Conservation (phyloP, 2,888 invertebrate genomes). For the Clostera curtula region DNA sequence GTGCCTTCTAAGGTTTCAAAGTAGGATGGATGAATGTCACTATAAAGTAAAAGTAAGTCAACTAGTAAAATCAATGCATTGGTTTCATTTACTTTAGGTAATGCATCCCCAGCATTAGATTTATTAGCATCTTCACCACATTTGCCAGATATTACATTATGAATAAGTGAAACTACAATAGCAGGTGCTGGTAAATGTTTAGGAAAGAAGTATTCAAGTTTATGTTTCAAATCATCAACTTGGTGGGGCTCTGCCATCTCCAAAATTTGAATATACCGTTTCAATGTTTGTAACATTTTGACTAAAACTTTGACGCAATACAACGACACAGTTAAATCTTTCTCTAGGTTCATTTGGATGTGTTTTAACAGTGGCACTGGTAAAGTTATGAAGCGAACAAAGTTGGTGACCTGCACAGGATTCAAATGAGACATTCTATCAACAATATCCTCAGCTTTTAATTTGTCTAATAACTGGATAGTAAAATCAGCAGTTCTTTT, state of each 20-base stretch:
- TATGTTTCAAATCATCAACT: conserved; percentile 46
- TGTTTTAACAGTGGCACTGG: conserved; percentile 67
- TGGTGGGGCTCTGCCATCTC: conserved; percentile 41
- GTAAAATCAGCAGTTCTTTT: conserved; percentile 63
- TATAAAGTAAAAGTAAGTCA: conserved; percentile 56
- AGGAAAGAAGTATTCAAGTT: conserved; percentile 58
- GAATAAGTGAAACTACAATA: conserved; percentile 44
- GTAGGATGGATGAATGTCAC: conserved; percentile 56
- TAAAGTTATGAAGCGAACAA: conserved; percentile 62
- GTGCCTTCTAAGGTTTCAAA: conserved; percentile 62
- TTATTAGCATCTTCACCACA: conserved; percentile 27
- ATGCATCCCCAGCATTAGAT: conserved; percentile 46
- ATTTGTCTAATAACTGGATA: conserved; percentile 51
- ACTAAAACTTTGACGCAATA: conserved; percentile 69
- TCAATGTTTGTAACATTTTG: conserved; percentile 70
- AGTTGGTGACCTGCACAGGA: conserved; percentile 67
- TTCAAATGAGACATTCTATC: conserved; percentile 57
- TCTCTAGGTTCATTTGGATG: conserved; percentile 45
- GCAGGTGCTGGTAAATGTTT: conserved; percentile 59
- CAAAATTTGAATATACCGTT: conserved; percentile 68
- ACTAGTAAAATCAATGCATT: conserved; percentile 48
- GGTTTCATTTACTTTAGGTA: conserved; percentile 42
- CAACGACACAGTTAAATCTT: conserved; percentile 54
- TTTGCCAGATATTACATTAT: conserved; percentile 35
- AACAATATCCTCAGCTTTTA: conserved; percentile 67